These are phyloP conservation scores for Argentina silus DNA, from an alignment of 2,797 vertebrate species.

Conservation along the genomic window DNA sequence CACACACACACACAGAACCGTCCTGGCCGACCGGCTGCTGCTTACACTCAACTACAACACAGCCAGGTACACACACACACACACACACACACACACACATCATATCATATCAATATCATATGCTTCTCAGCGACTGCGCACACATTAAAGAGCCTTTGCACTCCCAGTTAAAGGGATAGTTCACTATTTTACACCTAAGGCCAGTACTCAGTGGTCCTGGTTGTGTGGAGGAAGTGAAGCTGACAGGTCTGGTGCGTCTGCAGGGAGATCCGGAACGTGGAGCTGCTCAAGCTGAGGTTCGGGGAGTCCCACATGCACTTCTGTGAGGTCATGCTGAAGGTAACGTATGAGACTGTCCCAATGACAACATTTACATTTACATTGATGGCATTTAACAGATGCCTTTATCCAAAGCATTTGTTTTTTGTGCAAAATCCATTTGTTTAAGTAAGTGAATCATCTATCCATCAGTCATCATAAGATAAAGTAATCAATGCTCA, in stretches of 20 bases:
- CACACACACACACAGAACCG: background rate
- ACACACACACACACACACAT: background rate
- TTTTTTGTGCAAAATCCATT: too few species aligned
- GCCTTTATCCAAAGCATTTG: too few species aligned
- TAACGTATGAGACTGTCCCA: slow-evolving; percentile 43
- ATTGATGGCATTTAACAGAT: too few species aligned
- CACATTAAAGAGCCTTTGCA: too few species aligned
- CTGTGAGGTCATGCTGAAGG: slow-evolving; percentile 99
- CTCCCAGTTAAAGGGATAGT: too few species aligned
- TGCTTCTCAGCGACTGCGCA: background rate
- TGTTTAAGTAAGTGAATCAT: too few species aligned
- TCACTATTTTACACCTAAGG: too few species aligned
- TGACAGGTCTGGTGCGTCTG: slow-evolving; percentile 11
- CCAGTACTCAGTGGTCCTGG: background rate
- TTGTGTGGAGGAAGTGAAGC: background rate
- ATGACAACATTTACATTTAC: background rate
- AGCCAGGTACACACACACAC: background rate
- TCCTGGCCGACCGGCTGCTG: too few species aligned
- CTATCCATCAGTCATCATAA: too few species aligned
- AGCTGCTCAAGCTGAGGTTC: slow-evolving; percentile 95
- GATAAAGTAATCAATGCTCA: too few species aligned
- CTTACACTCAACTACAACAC: too few species aligned
- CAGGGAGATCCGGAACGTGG: slow-evolving; percentile 97
- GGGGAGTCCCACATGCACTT: slow-evolving; percentile 98
- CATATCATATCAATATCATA: background rate